Percentiles rank a stretch among this genome's conserved stretches.
Conservation (phyloP, 92 coral and sea anemone genomes). For the Zoanthus gigantus region DNA sequence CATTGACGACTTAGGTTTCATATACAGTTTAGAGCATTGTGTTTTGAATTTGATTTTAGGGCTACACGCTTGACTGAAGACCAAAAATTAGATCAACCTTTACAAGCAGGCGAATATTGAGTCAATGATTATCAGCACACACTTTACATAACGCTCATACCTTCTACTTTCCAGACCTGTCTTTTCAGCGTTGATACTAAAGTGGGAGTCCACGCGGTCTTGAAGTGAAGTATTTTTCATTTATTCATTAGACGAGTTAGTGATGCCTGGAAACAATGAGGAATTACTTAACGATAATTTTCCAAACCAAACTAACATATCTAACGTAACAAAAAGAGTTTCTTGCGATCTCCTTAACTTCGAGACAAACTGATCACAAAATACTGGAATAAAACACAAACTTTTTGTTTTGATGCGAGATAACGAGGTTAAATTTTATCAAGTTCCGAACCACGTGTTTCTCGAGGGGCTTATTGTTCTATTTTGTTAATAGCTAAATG, state of each 20-base stretch:
- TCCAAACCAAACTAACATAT: not conserved
- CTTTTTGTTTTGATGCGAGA: not conserved
- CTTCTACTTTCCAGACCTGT: conserved; percentile 23
- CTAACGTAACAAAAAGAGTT: not conserved
- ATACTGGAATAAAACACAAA: not conserved
- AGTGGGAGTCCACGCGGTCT: conserved; percentile 5
- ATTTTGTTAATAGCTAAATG: conserved; percentile 16
- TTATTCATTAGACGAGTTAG: not conserved
- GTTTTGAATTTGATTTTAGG: not conserved
- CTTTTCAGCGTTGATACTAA: conserved; percentile 3
- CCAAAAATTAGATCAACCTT: not conserved
- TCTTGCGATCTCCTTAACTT: not conserved
- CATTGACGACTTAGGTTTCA: not conserved
- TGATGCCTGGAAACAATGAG: not conserved
- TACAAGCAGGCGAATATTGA: not conserved
- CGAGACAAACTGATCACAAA: conserved; percentile 17
- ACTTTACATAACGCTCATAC: not conserved
- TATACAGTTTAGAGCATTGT: not conserved
- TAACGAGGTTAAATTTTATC: not conserved
- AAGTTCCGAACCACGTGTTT: conserved; percentile 28
- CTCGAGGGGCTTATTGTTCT: conserved; percentile 13
- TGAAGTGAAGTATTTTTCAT: not conserved
- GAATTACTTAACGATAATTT: not conserved
- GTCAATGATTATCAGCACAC: not conserved
- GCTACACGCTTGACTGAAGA: not conserved